Evolutionary conservation across 2,797 vertebrate species (phyloP).

Genomic region (Philypnodon macrostomus): DNA sequence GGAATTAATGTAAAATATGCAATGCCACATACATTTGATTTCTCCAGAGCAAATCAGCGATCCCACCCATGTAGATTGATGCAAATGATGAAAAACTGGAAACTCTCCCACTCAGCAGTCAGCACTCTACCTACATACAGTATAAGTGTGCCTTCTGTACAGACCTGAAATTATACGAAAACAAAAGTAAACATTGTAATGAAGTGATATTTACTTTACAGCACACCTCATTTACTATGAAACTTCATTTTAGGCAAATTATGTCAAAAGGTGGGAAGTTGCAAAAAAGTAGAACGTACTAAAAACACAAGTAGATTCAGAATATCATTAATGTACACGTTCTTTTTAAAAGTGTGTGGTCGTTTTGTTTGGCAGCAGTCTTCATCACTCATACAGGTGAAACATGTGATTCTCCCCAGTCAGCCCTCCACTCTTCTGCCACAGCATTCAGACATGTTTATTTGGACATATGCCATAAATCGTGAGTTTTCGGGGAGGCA

Average conservation of each 20-base stretch:
- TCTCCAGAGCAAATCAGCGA: constrained; percentile 47
- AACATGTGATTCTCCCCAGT: constrained; percentile 52
- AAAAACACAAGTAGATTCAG: constrained; percentile 4
- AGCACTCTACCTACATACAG: constrained; percentile 46
- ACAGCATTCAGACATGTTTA: constrained; percentile 74
- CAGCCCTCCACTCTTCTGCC: constrained; percentile 63
- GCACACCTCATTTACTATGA: constrained; percentile 63
- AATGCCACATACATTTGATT: constrained; percentile 40
- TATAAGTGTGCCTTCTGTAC: constrained; percentile 67
- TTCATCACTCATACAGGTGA: constrained; percentile 40
- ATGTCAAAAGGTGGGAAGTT: constrained; percentile 30
- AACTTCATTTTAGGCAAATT: constrained; percentile 42
- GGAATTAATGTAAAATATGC: constrained; percentile 4
- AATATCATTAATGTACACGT: constrained; percentile 20
- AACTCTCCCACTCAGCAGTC: constrained; percentile 61
- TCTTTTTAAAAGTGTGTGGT: constrained; percentile 35
- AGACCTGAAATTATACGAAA: constrained; percentile 61
- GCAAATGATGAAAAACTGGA: constrained; percentile 56
- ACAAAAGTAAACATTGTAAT: constrained; percentile 63
- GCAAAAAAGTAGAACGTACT: constrained; percentile 10
- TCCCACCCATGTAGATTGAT: constrained; percentile 60
- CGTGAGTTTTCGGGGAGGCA: constrained; percentile 59
- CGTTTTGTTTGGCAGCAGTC: constrained; percentile 22
- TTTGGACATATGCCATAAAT: constrained; percentile 85
- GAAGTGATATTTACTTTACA: constrained; percentile 57